These are phyloP conservation scores for Dryococelus australis DNA, from an alignment of 2,888 invertebrate genomes.

Conservation along the genomic window DNA sequence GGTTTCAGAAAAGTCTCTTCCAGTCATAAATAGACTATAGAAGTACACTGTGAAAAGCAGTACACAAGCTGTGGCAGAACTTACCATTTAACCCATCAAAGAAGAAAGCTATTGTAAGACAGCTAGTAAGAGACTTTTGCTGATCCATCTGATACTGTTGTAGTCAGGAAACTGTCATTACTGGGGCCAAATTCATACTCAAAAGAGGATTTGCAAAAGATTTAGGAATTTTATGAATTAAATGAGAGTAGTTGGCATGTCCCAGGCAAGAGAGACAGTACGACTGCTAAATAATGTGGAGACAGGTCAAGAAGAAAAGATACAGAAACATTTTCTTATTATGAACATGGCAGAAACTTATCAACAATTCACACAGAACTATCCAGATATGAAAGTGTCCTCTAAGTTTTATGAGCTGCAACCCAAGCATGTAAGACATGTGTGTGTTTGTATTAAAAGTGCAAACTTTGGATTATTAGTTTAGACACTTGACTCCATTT, in stretches of 20 bases:
- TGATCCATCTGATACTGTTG: background rate
- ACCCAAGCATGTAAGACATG: background rate
- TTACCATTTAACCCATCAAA: background rate
- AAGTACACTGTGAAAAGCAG: background rate
- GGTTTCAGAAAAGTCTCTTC: no score
- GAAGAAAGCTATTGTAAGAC: background rate
- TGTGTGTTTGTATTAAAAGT: background rate
- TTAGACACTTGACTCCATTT: background rate
- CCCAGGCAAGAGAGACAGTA: background rate
- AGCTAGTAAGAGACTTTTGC: background rate
- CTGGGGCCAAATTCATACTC: background rate
- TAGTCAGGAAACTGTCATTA: background rate
- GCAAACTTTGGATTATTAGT: background rate
- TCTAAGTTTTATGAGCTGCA: background rate
- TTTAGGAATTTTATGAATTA: background rate
- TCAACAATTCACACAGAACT: background rate
- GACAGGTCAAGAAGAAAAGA: background rate
- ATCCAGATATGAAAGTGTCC: background rate
- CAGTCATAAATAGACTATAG: no score
- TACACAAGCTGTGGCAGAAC: background rate
- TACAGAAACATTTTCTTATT: background rate
- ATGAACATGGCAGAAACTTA: background rate
- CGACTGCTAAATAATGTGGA: background rate
- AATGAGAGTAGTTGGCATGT: background rate
- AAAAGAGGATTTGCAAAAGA: background rate